Base-by-base conservation (phyloP, 2,797 vertebrate genomes). In the Smutsia temminckii region DNA sequence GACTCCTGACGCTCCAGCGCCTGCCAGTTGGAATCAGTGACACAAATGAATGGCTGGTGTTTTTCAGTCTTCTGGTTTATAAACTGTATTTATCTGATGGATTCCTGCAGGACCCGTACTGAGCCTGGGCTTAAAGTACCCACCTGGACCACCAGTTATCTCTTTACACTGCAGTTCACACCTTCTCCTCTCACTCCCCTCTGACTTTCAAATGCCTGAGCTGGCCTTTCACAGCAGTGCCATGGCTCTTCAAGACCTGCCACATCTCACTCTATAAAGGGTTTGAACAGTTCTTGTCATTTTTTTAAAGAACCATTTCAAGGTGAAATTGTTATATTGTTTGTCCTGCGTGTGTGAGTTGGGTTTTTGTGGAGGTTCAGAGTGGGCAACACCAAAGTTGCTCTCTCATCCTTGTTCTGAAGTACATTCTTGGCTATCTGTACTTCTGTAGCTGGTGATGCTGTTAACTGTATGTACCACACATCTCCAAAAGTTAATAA, bases 401-500 rank as follows among this genome's bases (percentile, higher is more conserved):
- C 97, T 97, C 98, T 96, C 97, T 97, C 95, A 97, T 96, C 96
- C 97, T 97, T 92, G 97, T 97, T 97, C 95, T 94, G 97, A 98
- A 97, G 97, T 83, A 90, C 97, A 85, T 79, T 93, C 94, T 95
- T 69, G 94, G 91, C 84, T 71, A 59, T 86, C 97, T 97, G 97
- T 98, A 86, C 97, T 97, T 97, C 96, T 79, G 85, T 98, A 97
- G 96, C 98, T 98, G 96, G 96, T 98, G 97, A 98, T 91, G 94
- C 97, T 97, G 96, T 98, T 98, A 94, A 96, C 84, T 98, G 97
- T 98, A 97, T 94, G 97, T 98, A 97, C 97, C 95, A 97, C 97
- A 95, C 98, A 98, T 98, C 96, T 97, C 97, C 94, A 97, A 96
- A 97, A 88, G 63, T 93, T 94, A 99, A 99, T 98, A 99, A 99